A percentile compares a stretch with the other conserved stretches of the same genome.
Conservation (phyloP, 1,140 invertebrate species). For the Cydia strobilella region DNA sequence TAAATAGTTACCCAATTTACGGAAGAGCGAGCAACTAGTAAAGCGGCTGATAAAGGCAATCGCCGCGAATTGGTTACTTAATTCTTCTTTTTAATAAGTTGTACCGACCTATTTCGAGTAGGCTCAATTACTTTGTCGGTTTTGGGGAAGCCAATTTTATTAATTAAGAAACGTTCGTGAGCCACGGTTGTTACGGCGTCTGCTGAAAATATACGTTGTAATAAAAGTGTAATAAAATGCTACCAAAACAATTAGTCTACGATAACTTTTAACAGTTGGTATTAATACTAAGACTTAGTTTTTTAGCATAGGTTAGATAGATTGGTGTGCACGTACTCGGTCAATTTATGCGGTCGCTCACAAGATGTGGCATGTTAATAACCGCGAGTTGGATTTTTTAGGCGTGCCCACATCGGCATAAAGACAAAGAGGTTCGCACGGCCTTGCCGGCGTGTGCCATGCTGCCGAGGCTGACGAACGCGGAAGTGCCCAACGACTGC, state of each 20-base stretch:
- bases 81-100: slow-evolving; percentile 23
- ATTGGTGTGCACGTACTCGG: not conserved
- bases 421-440: slow-evolving; percentile 72
- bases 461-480: slow-evolving; percentile 64
- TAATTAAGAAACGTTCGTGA: slow-evolving; percentile 51
- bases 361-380: slow-evolving; percentile 41
- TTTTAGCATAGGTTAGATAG: not conserved
- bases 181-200: slow-evolving; percentile 40
- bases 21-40: slow-evolving; percentile 49
- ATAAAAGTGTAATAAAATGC: slow-evolving; percentile 27
- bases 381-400: slow-evolving; percentile 43
- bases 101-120: slow-evolving; percentile 18
- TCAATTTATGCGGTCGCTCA: slow-evolving; percentile 25
- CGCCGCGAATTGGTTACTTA: slow-evolving; percentile 28
- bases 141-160: slow-evolving; percentile 46
- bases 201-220: slow-evolving; percentile 26
- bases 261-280: not conserved
- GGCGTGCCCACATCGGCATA: slow-evolving; percentile 46
- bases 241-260: slow-evolving; percentile 9
- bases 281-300: not conserved
- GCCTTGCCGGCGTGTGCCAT: slow-evolving; percentile 64
- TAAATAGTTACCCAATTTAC: slow-evolving; percentile 46
- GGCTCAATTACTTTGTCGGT: slow-evolving; percentile 35
- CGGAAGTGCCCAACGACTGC: slow-evolving; percentile 65
- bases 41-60: slow-evolving; percentile 45